Evolutionary conservation across 2,888 invertebrate genomes (phyloP), one percentile per base, ranked within the genome.

Genomic region (Cataglyphis cursor): DNA sequence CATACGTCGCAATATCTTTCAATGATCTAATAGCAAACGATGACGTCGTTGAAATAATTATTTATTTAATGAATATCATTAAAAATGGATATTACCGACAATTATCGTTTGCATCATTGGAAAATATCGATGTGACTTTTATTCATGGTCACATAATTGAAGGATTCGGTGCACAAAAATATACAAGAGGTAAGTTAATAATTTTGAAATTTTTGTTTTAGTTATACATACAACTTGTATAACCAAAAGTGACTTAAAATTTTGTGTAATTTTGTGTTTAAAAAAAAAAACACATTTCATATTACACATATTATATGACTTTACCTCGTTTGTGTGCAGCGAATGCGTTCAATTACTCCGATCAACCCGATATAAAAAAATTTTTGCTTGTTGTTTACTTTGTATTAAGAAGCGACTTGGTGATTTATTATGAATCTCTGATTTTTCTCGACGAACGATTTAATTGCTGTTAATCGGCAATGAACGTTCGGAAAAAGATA

Each of bases 311-410:
- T n/a, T 51, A 51, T 51, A 51, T 18, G 9, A 24, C 21, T 51
- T 18, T n/a, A 28, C 5, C n/a, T 21, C 9, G 62, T 21, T 28
- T 28, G 24, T 41, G 51, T 41, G n/a, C 35, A 59, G 12, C 24
- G 38, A 76, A 76, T 51, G 51, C 24, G 35, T 75, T 59, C 51
- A 38, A 78, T 59, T 35, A 35, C 44, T 59, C 57, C 15, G 68
- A 68, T 68, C 44, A 72, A 72, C 18, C 35, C 44, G 54, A 74
- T 62, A 73, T 64, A 54, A 72, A 65, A 72, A 80, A 83, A 38
- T 61, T 75, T 82, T 85, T 83, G 89, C 89, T 90, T 87, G 66
- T 87, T 83, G 87, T 82, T 51, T 90, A 89, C 87, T 83, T 87
- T 87, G 31, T 62, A 87, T 85, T 87, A 61, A 83, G 86, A 87